phyloP scores from a whole-genome alignment of 2,888 invertebrate genomes.

The Seira sanloemensis region DNA sequence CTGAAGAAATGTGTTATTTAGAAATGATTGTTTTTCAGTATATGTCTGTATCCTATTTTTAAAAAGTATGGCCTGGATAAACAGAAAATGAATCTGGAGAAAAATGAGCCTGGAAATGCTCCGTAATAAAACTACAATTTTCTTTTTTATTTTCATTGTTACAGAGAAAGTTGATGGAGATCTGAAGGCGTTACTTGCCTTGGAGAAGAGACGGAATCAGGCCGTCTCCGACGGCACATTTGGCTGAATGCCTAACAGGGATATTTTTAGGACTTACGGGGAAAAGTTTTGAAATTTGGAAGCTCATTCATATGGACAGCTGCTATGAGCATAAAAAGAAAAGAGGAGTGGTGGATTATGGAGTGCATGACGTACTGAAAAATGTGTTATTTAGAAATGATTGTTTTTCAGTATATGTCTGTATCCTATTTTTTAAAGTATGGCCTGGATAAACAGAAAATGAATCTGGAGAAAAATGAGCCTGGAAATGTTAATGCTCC shows the following conservation, averaged over 20 bases:
- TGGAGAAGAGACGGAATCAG: conserved; percentile 51
- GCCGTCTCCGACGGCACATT: conserved; percentile 39
- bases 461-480: no score
- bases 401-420: no score
- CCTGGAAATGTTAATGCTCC: background rate
- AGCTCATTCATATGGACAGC: conserved; percentile 1
- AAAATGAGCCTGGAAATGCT: background rate
- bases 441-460: no score
- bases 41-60: no score
- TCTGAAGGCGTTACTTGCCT: conserved; percentile 65
- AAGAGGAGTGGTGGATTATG: background rate
- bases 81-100: no score
- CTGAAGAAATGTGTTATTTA: background rate
- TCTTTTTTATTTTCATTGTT: conserved; percentile 42
- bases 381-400: background rate
- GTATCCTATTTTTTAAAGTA: no score
- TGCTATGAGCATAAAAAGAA: conserved; percentile 10
- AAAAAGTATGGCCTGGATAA: no score
- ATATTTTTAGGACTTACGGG: background rate
- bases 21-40: no score
- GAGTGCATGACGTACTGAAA: background rate
- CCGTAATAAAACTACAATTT: background rate
- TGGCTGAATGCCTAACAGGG: conserved; percentile 23
- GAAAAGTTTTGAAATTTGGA: background rate
- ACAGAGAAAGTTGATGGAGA: conserved; percentile 71